A percentile compares a stretch with the other conserved stretches of the same genome.
These are phyloP conservation scores for Branchinecta lindahli DNA, from an alignment of 1,140 invertebrate species.

Conservation along the genomic window DNA sequence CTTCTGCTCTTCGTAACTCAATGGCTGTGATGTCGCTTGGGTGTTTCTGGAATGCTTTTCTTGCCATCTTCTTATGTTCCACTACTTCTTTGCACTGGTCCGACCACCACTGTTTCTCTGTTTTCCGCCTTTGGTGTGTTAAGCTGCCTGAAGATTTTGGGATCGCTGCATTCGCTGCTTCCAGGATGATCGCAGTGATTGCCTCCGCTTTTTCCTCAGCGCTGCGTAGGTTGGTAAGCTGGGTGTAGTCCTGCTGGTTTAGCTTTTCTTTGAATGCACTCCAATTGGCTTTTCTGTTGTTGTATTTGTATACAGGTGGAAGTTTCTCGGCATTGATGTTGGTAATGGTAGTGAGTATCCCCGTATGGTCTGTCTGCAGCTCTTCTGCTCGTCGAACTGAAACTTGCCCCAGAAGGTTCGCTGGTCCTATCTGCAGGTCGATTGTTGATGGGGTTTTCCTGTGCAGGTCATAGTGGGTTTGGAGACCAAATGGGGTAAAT, in stretches of 20 bases:
- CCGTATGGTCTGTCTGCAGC: not conserved
- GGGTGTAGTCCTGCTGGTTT: not conserved
- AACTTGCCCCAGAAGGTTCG: not conserved
- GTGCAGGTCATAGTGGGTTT: not conserved
- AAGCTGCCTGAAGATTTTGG: not conserved
- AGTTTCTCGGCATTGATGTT: not conserved
- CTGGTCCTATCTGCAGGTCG: not conserved
- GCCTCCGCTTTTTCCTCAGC: not conserved
- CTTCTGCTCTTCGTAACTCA: not conserved
- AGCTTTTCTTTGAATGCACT: not conserved
- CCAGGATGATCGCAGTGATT: not conserved
- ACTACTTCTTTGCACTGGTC: not conserved
- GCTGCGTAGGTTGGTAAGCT: not conserved
- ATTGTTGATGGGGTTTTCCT: not conserved
- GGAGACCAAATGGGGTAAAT: not conserved
- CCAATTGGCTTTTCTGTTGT: not conserved
- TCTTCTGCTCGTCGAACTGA: not conserved
- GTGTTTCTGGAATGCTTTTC: not conserved
- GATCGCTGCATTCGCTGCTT: not conserved
- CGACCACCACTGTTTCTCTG: not conserved
- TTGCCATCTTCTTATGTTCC: not conserved
- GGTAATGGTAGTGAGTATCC: not conserved
- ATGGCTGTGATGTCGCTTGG: not conserved
- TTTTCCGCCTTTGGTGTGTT: not conserved
- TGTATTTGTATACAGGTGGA: not conserved